Percentiles rank a stretch among this genome's conserved stretches.
phyloP scores from a whole-genome alignment of 2,797 vertebrate species.

The Onychomys torridus region DNA sequence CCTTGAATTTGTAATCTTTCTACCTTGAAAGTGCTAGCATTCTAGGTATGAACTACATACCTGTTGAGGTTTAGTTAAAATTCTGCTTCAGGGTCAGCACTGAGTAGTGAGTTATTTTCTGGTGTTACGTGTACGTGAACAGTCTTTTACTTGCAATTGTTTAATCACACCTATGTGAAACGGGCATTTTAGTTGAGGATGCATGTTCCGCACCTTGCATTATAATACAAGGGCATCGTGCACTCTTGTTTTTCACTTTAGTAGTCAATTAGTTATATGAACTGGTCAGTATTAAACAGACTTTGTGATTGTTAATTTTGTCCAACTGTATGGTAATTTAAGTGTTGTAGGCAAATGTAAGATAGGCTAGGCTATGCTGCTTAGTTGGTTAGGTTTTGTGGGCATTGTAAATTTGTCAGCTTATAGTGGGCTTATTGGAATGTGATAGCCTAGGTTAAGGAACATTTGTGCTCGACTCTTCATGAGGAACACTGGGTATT shows the following conservation, averaged over 20 bases:
- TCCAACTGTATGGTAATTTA: neutral
- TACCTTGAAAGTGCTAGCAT: neutral
- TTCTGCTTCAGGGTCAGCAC: neutral
- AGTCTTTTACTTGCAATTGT: neutral
- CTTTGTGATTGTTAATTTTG: neutral
- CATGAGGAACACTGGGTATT: slow-evolving; percentile 24
- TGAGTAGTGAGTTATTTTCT: slow-evolving; percentile 42
- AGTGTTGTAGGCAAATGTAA: neutral
- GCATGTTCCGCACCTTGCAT: neutral
- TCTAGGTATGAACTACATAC: neutral
- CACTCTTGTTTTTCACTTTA: neutral
- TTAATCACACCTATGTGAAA: neutral
- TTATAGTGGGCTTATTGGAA: neutral
- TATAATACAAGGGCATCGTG: neutral
- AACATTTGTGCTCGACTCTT: neutral
- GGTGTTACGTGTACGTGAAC: neutral
- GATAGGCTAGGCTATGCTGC: neutral
- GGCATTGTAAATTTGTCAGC: neutral
- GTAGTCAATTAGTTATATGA: neutral
- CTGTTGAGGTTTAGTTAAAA: neutral
- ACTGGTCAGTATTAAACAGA: neutral
- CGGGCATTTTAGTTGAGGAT: neutral
- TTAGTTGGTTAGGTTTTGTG: neutral
- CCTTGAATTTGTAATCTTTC: neutral
- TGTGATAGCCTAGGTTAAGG: neutral